phyloP scores from a whole-genome alignment of 2,888 invertebrate species.

The Acanthosepion pharaonis region DNA sequence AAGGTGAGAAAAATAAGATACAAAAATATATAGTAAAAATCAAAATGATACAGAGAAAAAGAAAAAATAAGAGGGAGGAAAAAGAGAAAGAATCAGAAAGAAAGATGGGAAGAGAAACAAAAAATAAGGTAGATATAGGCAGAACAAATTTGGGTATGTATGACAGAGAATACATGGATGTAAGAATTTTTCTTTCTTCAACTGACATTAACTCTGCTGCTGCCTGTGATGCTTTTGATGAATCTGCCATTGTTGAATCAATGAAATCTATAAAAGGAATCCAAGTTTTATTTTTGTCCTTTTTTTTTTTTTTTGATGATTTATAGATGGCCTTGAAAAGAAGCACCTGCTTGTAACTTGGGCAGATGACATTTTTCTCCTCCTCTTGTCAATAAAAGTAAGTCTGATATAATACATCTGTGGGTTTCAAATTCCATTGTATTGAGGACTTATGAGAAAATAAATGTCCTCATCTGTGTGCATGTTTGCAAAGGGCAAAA shows the following conservation, averaged over 20 bases:
- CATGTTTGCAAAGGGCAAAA: background rate
- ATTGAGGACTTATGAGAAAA: background rate
- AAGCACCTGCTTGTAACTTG: background rate
- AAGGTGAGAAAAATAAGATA: background rate
- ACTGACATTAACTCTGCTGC: background rate
- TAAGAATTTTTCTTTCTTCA: background rate
- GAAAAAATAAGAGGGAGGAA: background rate
- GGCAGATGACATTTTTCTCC: background rate
- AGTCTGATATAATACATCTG: background rate
- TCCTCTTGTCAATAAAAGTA: background rate
- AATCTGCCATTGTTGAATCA: background rate
- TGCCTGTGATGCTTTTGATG: background rate
- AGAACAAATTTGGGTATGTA: background rate
- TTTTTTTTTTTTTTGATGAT: background rate
- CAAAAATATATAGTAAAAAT: no score
- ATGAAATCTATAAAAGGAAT: background rate
- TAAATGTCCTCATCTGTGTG: background rate
- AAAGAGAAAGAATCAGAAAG: background rate
- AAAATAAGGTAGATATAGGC: background rate
- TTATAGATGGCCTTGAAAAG: background rate
- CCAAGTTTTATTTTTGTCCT: background rate
- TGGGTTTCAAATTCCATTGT: background rate
- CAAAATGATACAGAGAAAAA: background rate
- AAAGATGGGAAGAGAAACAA: background rate
- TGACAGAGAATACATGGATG: background rate